Evolutionary conservation across 2,113 vertebrate species (phyloP).

Genomic region (Sinocyclocheilus anshuiensis): DNA sequence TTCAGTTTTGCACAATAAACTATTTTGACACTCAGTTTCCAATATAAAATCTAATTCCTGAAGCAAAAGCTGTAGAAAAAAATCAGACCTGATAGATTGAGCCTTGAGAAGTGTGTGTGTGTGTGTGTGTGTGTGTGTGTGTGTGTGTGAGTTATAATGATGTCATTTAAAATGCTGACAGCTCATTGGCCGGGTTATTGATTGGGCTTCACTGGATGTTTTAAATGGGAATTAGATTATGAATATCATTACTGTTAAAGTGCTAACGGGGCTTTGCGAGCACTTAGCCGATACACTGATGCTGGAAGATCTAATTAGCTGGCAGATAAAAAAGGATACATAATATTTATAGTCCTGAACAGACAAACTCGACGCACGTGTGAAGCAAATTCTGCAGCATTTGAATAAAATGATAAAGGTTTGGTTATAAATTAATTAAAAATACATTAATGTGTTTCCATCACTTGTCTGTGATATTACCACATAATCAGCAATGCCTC

Average conservation of each 20-base stretch:
- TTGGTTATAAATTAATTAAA: neutral
- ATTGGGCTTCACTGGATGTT: constrained; percentile 54
- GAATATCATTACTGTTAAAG: constrained; percentile 56
- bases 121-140: neutral
- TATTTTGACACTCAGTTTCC: neutral
- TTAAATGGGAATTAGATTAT: constrained; percentile 41
- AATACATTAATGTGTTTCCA: too few species aligned
- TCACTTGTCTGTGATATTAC: too few species aligned
- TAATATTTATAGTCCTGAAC: constrained; percentile 14
- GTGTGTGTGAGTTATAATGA: constrained; percentile 63
- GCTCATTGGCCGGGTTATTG: constrained; percentile 74
- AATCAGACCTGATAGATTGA: neutral
- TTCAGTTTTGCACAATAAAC: neutral
- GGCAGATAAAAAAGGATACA: constrained; percentile 18
- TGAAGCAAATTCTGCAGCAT: neutral
- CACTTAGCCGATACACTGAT: constrained; percentile 35
- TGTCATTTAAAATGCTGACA: constrained; percentile 76
- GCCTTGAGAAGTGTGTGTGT: neutral
- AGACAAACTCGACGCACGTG: neutral
- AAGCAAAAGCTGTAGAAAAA: neutral
- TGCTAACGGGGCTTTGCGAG: constrained; percentile 30
- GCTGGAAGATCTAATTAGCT: constrained; percentile 37
- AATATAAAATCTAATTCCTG: neutral
- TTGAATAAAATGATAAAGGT: neutral
- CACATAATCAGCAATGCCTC: neutral